Base-by-base conservation (phyloP, 2,113 vertebrate genomes). In the Otus sunia region DNA sequence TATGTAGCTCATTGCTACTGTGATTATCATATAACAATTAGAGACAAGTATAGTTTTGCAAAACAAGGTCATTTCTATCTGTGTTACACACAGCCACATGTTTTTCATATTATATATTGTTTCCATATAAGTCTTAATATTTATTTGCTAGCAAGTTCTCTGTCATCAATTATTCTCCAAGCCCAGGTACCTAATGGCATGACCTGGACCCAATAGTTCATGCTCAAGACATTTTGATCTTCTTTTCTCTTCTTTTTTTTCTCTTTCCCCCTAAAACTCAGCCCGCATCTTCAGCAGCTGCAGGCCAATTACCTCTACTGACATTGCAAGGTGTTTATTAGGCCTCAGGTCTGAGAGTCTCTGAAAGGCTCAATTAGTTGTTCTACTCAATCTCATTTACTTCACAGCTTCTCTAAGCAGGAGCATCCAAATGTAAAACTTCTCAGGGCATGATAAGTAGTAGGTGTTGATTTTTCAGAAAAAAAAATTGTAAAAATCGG, bases 381-480 rank as follows among this genome's bases (percentile, higher is more conserved):
- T 58, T 93, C n/a, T 75, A 50, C 41, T 69, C 74, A 88, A 90
- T 86, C 58, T 93, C 84, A 68, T 94, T 95, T 94, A 73, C 27
- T 95, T 95, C 63, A 53, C 66, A 90, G 90, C 58, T 96, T 94
- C 85, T 79, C 78, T 82, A 76, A 93, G 67, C 62, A 88, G 81
- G 17, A 92, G 34, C 41, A 89, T 59, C 55, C 53, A 76, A 82
- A 90, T 50, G 8, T 62, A 88, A 93, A 96, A 86, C 26, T 72
- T 92, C 71, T 72, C 23, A 21, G 45, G 47, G 45, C 17, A 80
- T 90, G 76, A 45, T 56, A 86, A 85, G n/a, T 56, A 76, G 49
- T 72, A 69, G 34, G 12, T 71, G 39, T 68, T 82, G 43, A 64
- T 91, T 95, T 95, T 92, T 85, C 20, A 56, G 32, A 5, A 59